Evolutionary conservation across 2,888 invertebrate genomes (phyloP), one percentile per base, ranked within the genome.

Genomic region (Cyclophora punctaria): DNA sequence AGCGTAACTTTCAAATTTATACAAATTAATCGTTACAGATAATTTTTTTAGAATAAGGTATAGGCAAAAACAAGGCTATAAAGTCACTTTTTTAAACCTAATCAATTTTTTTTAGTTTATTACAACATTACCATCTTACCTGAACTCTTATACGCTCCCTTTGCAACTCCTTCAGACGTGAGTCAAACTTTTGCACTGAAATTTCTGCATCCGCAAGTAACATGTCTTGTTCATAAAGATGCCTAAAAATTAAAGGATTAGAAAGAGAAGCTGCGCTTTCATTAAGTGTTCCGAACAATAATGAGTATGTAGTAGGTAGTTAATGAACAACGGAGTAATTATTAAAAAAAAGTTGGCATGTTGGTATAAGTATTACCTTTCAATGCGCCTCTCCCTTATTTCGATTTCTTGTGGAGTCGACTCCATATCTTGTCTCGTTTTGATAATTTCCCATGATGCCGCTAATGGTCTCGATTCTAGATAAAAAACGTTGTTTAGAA

Each of bases 181-280:
- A 77, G 75, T 97, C 95, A 64, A 95, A 95, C 34, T 90, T 75
- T 34, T 89, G 78, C 33, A 95, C 90, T 44, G 89, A 80, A 3
- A 83, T 76, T 1, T 91, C 72, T 37, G 96, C 91, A 47, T 91
- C 85, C 0, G 71, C 74, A 5, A 94, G 71, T 34, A 95, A 85
- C 57, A 89, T 80, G 43, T 92, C 90, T 83, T 96, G 96, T 62
- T 93, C 91, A 51, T 91, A 90, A 1, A 91, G 68, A 66, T 91
- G 90, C 48, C 90, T 89, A 59, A 50, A 56, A 56, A 20, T 44
- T 44, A 3, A 34, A n/a, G 35, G 44, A 40, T 4, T 6, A 20
- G n/a, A 7, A 48, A 44, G 5, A 3, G 34, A 45, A 3, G 7
- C 2, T 34, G 35, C 1, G n/a, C 20, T 47, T 20, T 20, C 20